Percentiles rank a stretch among this genome's conserved stretches.
phyloP scores from a whole-genome alignment of 2,113 vertebrate species.

The Mobula hypostoma region DNA sequence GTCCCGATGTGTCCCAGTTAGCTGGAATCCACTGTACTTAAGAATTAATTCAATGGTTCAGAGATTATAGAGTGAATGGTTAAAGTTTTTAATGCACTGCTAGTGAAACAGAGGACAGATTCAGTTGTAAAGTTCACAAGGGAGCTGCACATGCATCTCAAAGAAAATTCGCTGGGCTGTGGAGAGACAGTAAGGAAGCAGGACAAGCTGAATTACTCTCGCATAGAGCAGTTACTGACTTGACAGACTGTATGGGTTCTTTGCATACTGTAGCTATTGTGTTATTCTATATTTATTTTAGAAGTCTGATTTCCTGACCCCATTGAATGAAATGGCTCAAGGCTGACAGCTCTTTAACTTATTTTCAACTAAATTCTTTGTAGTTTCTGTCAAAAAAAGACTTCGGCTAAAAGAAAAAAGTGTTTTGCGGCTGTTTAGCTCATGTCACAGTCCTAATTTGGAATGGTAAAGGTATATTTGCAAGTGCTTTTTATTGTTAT shows the following conservation, averaged over 20 bases:
- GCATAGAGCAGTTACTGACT: too few relatives aligned
- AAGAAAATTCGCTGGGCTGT: too few relatives aligned
- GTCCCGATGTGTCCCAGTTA: too few relatives aligned
- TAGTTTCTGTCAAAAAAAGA: background rate
- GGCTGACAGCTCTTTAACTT: background rate
- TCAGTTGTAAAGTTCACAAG: too few relatives aligned
- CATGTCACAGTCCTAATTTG: background rate
- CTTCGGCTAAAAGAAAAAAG: background rate
- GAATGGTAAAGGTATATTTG: slow-evolving; percentile 23
- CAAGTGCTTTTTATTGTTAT: background rate
- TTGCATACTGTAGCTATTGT: too few relatives aligned
- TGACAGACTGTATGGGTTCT: too few relatives aligned
- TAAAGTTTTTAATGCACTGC: too few relatives aligned
- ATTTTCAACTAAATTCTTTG: background rate
- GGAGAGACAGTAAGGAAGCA: too few relatives aligned
- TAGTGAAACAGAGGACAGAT: too few relatives aligned
- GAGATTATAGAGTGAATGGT: background rate
- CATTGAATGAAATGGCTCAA: background rate
- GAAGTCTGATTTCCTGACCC: background rate
- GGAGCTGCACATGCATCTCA: too few relatives aligned
- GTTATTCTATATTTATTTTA: background rate
- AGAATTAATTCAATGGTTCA: background rate
- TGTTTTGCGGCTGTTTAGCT: background rate
- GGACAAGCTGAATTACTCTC: too few relatives aligned
- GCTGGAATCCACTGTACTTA: too few relatives aligned